phyloP scores from a whole-genome alignment of 2,888 invertebrate genomes.

The Apotomis capreana region DNA sequence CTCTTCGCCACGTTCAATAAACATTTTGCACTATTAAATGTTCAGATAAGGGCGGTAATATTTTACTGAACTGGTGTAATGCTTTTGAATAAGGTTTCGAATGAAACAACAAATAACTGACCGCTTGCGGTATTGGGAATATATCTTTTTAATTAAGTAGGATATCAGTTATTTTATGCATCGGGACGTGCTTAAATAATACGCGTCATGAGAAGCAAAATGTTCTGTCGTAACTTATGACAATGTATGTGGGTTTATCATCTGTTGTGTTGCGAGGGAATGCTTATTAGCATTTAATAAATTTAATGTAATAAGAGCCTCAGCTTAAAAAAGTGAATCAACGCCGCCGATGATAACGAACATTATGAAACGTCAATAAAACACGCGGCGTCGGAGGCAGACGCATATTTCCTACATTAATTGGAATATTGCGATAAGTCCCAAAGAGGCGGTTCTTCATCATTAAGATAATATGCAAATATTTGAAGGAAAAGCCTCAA shows the following conservation, averaged over 20 bases:
- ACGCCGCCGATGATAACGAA: slow-evolving; percentile 62
- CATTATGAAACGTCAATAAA: slow-evolving; percentile 76
- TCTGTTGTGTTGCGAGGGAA: slow-evolving; percentile 1
- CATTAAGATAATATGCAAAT: slow-evolving; percentile 78
- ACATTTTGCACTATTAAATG: slow-evolving; percentile 67
- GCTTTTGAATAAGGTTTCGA: slow-evolving; percentile 51
- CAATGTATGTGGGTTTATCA: neutral
- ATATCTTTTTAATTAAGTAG: slow-evolving; percentile 15
- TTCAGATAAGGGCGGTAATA: slow-evolving; percentile 62
- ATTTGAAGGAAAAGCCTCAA: slow-evolving; percentile 60
- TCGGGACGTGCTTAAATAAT: neutral
- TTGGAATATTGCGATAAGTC: slow-evolving; percentile 75
- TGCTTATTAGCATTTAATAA: slow-evolving; percentile 41
- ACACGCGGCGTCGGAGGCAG: slow-evolving; percentile 60
- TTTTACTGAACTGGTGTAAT: slow-evolving; percentile 65
- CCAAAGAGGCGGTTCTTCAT: slow-evolving; percentile 68
- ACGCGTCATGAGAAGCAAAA: neutral
- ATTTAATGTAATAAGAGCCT: slow-evolving; percentile 59
- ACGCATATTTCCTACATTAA: slow-evolving; percentile 74
- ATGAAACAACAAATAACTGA: slow-evolving; percentile 5
- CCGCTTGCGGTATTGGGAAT: slow-evolving; percentile 1
- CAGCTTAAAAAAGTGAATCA: slow-evolving; percentile 68
- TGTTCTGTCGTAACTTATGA: slow-evolving; percentile 1
- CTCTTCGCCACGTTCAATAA: slow-evolving; percentile 61
- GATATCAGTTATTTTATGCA: slow-evolving; percentile 1